phyloP scores from a whole-genome alignment of 35 echinoderm and acorn worm genomes.

The Diadema setosum region DNA sequence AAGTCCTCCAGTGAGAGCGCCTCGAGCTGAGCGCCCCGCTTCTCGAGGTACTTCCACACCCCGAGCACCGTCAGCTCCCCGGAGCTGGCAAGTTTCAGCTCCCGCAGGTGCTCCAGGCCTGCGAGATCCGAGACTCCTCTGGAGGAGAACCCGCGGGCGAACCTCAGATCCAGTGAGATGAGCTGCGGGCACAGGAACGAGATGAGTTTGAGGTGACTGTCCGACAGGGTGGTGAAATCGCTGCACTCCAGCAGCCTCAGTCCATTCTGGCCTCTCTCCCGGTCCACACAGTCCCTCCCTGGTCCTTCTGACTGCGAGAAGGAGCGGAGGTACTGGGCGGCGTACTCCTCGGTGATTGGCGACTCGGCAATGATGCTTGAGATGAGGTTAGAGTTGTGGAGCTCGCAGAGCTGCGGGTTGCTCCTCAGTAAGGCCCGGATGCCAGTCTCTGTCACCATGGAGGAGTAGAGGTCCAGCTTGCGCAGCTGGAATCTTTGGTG shows the following conservation, averaged over 20 bases:
- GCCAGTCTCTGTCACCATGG: not conserved
- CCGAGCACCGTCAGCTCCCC: not conserved
- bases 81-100: not conserved
- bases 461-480: not conserved
- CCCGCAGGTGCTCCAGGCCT: not conserved
- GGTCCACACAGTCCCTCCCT: not conserved
- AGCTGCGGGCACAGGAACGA: not conserved
- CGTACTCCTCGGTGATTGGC: not conserved
- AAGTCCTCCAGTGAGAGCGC: not conserved
- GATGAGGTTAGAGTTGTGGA: not conserved
- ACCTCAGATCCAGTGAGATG: not conserved
- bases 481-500: not conserved
- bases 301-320: not conserved
- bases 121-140: not conserved
- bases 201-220: not conserved
- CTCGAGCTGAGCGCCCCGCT: not conserved
- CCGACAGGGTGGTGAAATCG: not conserved
- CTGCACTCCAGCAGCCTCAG: not conserved
- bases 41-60: not conserved
- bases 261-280: not conserved
- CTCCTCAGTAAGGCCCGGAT: not conserved
- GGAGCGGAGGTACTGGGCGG: not conserved
- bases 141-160: not conserved
- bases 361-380: not conserved
- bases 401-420: not conserved